Conservation (phyloP, 2,888 invertebrate species). For the Argyresthia albistria region DNA sequence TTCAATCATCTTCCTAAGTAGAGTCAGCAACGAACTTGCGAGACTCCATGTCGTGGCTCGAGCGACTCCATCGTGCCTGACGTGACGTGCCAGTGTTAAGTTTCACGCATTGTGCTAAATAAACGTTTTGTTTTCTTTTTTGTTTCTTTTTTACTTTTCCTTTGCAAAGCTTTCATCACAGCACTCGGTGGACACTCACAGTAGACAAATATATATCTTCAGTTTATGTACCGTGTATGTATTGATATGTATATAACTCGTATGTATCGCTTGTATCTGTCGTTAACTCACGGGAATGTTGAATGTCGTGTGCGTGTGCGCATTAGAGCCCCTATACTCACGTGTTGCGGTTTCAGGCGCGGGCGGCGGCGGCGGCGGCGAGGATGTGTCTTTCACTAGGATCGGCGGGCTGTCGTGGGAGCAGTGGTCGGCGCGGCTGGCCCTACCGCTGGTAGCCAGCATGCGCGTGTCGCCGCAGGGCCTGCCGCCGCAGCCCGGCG, state of each 20-base stretch:
- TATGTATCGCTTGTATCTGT: conserved; percentile 54
- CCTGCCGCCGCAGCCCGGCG: conserved; percentile 38
- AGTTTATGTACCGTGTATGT: conserved; percentile 25
- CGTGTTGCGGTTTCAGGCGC: conserved; percentile 40
- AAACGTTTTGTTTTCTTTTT: conserved; percentile 54
- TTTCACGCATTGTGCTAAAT: conserved; percentile 27
- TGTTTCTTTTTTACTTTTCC: conserved; percentile 56
- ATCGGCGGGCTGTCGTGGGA: conserved; percentile 80
- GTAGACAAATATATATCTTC: conserved; percentile 29
- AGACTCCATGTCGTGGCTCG: not conserved
- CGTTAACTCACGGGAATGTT: conserved; percentile 53
- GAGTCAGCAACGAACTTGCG: conserved; percentile 11
- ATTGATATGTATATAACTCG: conserved; percentile 39
- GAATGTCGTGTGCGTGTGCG: conserved; percentile 24
- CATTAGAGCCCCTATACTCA: conserved; percentile 18
- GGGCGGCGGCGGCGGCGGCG: conserved; percentile 57
- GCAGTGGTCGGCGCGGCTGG: conserved; percentile 82
- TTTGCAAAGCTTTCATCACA: conserved; percentile 67
- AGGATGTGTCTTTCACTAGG: conserved; percentile 82
- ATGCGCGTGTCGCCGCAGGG: conserved; percentile 63
- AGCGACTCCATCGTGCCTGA: not conserved
- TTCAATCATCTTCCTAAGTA: not conserved
- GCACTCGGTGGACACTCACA: conserved; percentile 69
- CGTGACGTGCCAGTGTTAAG: not conserved
- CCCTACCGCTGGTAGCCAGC: conserved; percentile 77